Evolutionary conservation across 1,140 invertebrate genomes (phyloP), one percentile per base, ranked within the genome.

Genomic region (Homarus americanus): DNA sequence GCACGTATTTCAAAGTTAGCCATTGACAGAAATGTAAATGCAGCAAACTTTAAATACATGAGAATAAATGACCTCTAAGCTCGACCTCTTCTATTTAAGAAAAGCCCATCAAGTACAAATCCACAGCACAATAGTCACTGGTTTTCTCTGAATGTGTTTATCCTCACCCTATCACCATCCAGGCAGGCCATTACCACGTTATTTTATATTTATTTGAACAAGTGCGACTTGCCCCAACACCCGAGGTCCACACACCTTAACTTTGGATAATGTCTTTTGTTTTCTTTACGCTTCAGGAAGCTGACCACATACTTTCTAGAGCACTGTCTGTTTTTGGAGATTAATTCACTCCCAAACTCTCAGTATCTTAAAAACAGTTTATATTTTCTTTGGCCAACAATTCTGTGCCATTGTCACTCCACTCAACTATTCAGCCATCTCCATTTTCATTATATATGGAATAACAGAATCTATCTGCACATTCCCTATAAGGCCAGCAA

Each of bases 381-480:
- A 44, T 63, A 78, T 41, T 85, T 85, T 91, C 82, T 91, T 91
- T 91, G 82, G 82, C 82, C 82, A 78, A 36, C 66, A 41, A 80
- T 85, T 82, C 41, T 53, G 40, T 83, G 72, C 34, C 66, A 53
- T 75, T 32, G n/a, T n/a, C 41, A 82, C 32, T 76, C 44, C 69
- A 41, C 40, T 83, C 75, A 36, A 78, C 89, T 94, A 94, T 92
- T 94, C 94, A 90, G 93, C 93, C 40, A 94, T 93, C 82, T 96
- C 96, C 96, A 98, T 97, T 92, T 96, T 96, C 87, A 99, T 95
- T 93, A 99, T 97, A 93, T 98, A 98, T 86, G 98, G 98, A 94
- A 99, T 97, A 92, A 98, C 97, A 94, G 96, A 97, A 94, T 98
- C 97, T 87, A 99, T 98, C 95, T 97, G 97, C 88, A 98, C 96